phyloP scores from a whole-genome alignment of 1,140 invertebrate genomes.

The Polypedilum pembai region DNA sequence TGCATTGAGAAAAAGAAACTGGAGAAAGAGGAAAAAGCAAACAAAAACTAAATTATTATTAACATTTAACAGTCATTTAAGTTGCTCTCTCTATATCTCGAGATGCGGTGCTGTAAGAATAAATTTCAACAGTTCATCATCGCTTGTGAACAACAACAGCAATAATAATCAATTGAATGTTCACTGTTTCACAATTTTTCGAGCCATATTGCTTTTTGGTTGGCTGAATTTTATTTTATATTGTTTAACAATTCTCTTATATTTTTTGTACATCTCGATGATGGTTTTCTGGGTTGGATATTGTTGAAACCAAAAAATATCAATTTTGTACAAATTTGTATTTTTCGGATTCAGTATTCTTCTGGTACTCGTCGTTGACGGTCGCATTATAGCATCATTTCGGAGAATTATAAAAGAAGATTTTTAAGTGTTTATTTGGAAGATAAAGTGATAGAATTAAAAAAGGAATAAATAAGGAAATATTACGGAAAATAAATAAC shows the following conservation, averaged over 20 bases:
- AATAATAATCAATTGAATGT: constrained; percentile 23
- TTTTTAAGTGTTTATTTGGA: not conserved
- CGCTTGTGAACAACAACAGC: not conserved
- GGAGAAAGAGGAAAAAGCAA: not conserved
- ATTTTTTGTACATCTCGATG: constrained; percentile 23
- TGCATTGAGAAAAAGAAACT: not conserved
- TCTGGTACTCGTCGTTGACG: constrained; percentile 23
- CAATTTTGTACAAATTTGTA: constrained; percentile 25
- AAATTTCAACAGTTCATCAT: not conserved
- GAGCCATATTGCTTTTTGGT: constrained; percentile 25
- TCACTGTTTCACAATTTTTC: constrained; percentile 23
- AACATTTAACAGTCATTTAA: constrained; percentile 22
- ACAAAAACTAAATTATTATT: not conserved
- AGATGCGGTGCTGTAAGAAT: not conserved
- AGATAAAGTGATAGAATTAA: not conserved
- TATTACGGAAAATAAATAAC: not conserved
- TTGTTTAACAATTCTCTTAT: constrained; percentile 25
- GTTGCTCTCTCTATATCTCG: not conserved
- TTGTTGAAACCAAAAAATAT: constrained; percentile 26
- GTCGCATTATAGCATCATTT: not conserved
- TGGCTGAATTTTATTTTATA: constrained; percentile 20
- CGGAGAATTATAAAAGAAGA: not conserved
- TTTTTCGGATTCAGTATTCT: constrained; percentile 25
- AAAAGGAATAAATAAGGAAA: not conserved
- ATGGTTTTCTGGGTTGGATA: constrained; percentile 27